Conservation (phyloP, 2,888 invertebrate genomes). For the Aethes cnicana region DNA sequence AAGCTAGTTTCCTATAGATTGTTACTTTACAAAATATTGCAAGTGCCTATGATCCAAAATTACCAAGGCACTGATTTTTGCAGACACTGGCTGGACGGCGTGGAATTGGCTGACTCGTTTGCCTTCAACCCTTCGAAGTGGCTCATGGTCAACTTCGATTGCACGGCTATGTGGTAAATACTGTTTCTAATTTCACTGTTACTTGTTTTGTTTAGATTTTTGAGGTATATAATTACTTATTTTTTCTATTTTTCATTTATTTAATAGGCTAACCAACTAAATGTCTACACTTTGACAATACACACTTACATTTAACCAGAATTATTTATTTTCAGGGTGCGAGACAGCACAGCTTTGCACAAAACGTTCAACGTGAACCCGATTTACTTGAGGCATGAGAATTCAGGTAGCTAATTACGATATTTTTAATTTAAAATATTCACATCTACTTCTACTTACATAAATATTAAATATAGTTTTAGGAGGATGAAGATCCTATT, state of each 20-base stretch:
- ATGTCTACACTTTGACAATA: neutral
- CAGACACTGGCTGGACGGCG: slow-evolving; percentile 93
- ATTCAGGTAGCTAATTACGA: slow-evolving; percentile 92
- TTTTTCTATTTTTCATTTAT: no score
- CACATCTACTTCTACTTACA: no score
- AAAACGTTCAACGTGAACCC: slow-evolving; percentile 99
- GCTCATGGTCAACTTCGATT: slow-evolving; percentile 99
- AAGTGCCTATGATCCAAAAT: no score
- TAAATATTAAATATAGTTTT: no score
- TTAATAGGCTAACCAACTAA: neutral
- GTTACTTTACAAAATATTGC: no score
- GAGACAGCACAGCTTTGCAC: slow-evolving; percentile 95
- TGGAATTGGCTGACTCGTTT: slow-evolving; percentile 96
- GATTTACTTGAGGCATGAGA: slow-evolving; percentile 97
- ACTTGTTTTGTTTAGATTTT: no score
- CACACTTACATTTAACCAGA: neutral
- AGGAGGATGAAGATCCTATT: no score
- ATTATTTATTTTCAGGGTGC: slow-evolving; percentile 87
- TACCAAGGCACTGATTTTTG: slow-evolving; percentile 26
- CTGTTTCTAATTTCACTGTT: no score
- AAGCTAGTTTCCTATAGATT: no score
- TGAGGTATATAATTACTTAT: no score
- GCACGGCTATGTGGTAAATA: slow-evolving; percentile 97
- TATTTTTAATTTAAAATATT: no score
- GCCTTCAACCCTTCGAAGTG: slow-evolving; percentile 99